These are phyloP conservation scores for Metellina segmentata DNA, from an alignment of 2,888 invertebrate genomes.

Conservation along the genomic window DNA sequence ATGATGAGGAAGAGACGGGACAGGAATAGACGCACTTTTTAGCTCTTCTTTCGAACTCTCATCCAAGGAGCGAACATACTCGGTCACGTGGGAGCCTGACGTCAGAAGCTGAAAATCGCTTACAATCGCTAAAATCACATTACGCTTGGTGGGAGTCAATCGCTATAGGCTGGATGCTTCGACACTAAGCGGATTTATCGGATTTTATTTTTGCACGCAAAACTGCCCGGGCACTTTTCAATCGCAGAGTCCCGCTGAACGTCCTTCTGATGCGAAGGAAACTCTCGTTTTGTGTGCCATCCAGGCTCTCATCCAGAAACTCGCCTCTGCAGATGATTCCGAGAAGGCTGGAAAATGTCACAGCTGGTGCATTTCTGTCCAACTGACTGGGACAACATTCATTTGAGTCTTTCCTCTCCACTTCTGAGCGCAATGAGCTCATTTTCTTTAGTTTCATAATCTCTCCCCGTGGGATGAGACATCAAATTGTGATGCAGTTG, in stretches of 20 bases:
- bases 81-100: constrained; percentile 29
- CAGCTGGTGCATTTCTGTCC: too few species aligned
- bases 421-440: too few species aligned
- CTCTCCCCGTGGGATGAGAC: too few species aligned
- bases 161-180: not conserved
- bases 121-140: constrained; percentile 45
- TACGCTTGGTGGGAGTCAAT: not conserved
- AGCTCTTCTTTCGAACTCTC: constrained; percentile 29
- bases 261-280: too few species aligned
- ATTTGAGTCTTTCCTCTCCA: too few species aligned
- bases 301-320: constrained; percentile 3
- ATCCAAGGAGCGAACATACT: constrained; percentile 5
- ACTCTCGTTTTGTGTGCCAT: not conserved
- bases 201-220: too few species aligned
- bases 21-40: constrained; percentile 67
- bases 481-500: too few species aligned
- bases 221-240: too few species aligned
- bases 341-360: too few species aligned
- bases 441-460: too few species aligned
- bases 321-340: not conserved
- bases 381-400: too few species aligned
- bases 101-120: constrained; percentile 30
- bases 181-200: not conserved
- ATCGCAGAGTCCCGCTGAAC: too few species aligned
- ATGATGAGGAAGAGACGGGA: constrained; percentile 14